phyloP scores from a whole-genome alignment of 2,113 vertebrate genomes.

The Machaerirhynchus nigripectus region DNA sequence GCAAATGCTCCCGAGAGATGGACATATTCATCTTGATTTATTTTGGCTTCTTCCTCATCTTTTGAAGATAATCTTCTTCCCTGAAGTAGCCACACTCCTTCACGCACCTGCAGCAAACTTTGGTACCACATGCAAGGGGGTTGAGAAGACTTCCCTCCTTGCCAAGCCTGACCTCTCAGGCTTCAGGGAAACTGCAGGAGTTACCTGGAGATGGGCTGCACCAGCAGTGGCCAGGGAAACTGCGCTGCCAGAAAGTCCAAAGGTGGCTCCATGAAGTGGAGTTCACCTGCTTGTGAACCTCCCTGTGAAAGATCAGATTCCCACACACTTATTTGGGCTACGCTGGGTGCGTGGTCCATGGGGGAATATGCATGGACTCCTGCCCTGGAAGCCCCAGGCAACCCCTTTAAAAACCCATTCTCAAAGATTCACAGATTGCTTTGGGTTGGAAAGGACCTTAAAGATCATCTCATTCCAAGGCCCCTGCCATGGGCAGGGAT shows the following conservation, averaged over 20 bases:
- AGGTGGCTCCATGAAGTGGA: neutral
- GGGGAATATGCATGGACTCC: accelerated
- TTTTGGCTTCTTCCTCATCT: neutral
- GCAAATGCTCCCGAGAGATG: neutral
- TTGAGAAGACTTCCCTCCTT: neutral
- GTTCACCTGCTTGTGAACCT: neutral
- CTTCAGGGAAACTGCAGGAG: neutral
- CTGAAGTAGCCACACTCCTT: neutral
- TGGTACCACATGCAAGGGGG: accelerated
- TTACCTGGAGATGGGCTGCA: neutral
- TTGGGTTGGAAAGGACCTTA: neutral
- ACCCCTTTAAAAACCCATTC: neutral
- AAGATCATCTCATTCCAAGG: neutral
- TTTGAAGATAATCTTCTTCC: neutral
- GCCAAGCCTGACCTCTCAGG: neutral
- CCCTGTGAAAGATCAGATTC: neutral
- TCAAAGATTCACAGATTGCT: neutral
- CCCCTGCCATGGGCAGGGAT: neutral
- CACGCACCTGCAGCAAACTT: neutral
- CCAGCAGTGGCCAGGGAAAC: neutral
- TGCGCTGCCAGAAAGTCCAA: neutral
- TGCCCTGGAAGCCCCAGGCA: neutral
- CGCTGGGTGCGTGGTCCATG: accelerated
- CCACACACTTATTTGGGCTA: accelerated
- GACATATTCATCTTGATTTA: neutral